These are phyloP conservation scores for Passer domesticus DNA, from an alignment of 2,113 vertebrate genomes.

Conservation along the genomic window DNA sequence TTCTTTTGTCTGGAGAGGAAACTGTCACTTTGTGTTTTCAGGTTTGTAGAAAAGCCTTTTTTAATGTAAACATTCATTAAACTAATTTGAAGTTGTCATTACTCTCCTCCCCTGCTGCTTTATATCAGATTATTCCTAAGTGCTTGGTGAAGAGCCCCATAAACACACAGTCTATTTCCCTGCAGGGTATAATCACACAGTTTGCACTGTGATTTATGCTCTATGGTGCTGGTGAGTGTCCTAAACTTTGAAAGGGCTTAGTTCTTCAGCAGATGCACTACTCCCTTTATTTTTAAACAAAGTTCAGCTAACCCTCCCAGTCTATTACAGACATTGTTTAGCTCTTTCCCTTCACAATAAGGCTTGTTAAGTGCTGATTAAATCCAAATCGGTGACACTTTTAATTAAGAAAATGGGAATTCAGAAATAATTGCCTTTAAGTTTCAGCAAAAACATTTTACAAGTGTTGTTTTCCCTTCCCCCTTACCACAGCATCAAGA, in stretches of 20 bases:
- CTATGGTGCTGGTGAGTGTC: conserved; percentile 75
- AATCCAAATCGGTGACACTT: conserved; percentile 68
- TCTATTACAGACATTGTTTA: conserved; percentile 51
- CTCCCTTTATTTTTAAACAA: conserved; percentile 70
- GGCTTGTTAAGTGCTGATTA: conserved; percentile 48
- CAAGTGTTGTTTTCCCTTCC: not conserved
- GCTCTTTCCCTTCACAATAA: conserved; percentile 49
- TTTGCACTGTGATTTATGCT: conserved; percentile 84
- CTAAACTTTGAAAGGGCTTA: conserved; percentile 77
- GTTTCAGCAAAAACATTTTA: conserved; percentile 8
- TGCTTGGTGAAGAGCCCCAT: conserved; percentile 85
- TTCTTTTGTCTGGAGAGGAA: conserved; percentile 62
- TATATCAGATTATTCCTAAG: conserved; percentile 90
- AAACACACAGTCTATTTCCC: conserved; percentile 86
- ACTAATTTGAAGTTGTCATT: conserved; percentile 91
- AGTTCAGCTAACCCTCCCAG: conserved; percentile 58
- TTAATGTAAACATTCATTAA: conserved; percentile 90
- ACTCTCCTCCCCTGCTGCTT: conserved; percentile 86
- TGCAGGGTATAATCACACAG: conserved; percentile 87
- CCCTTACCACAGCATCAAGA: not conserved
- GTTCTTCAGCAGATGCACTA: conserved; percentile 66
- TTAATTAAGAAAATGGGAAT: conserved; percentile 63
- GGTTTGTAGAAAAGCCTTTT: conserved; percentile 80
- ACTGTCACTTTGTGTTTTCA: conserved; percentile 79
- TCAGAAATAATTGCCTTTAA: conserved; percentile 21